Percentiles rank a stretch among this genome's conserved stretches.
Conservation (phyloP, 2,797 vertebrate species). For the Halcyon badia region DNA sequence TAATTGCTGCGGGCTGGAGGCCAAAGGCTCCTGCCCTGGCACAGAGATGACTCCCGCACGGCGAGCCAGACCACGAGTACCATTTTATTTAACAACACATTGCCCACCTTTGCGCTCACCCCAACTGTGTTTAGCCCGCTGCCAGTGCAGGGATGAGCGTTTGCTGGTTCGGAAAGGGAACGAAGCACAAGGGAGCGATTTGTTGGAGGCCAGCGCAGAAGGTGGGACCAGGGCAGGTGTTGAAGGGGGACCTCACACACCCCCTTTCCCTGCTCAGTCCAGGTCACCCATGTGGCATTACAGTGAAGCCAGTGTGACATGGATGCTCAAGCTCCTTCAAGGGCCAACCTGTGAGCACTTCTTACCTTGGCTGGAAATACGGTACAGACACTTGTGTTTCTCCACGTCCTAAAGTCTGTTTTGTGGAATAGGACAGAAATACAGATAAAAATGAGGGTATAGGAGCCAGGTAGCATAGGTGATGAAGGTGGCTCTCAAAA, state of each 20-base stretch:
- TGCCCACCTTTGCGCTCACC: rapidly evolving
- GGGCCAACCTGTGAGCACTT: not conserved
- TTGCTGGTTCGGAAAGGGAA: not conserved
- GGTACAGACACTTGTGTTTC: rapidly evolving
- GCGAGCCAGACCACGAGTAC: rapidly evolving
- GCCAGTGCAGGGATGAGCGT: rapidly evolving
- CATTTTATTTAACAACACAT: rapidly evolving
- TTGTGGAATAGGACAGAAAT: not conserved
- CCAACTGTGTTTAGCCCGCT: rapidly evolving
- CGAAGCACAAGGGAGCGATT: rapidly evolving
- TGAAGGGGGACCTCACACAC: rapidly evolving
- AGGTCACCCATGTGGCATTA: rapidly evolving
- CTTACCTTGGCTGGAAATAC: not conserved
- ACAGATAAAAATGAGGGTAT: not conserved
- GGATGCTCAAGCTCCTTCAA: not conserved
- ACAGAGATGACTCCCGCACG: rapidly evolving
- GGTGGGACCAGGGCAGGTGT: rapidly evolving
- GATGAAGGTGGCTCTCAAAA: not conserved
- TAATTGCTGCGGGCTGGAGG: rapidly evolving
- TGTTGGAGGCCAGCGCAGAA: not conserved
- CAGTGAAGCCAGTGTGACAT: rapidly evolving
- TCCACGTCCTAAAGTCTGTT: not conserved
- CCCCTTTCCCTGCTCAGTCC: rapidly evolving
- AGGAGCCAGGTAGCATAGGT: not conserved
- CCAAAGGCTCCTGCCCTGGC: not conserved